These are phyloP conservation scores for Linhomoeus sp. DNA, from an alignment of 2,888 invertebrate species.

Conservation along the genomic window DNA sequence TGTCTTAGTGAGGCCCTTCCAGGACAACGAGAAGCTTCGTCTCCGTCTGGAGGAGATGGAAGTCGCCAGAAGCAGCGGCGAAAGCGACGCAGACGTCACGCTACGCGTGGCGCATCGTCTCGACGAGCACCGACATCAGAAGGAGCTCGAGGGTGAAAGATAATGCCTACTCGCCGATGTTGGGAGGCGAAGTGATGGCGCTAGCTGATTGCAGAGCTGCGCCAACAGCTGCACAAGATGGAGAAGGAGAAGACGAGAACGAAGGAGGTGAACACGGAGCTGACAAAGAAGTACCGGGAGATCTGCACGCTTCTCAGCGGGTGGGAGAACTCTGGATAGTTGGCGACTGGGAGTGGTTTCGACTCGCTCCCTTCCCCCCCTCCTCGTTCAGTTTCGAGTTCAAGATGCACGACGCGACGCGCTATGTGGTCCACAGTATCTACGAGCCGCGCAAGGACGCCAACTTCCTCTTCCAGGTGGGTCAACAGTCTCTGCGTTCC, in stretches of 20 bases:
- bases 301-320: too few relatives aligned
- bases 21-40: neutral
- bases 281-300: neutral
- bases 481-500: neutral
- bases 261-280: neutral
- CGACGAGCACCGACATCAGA: too few relatives aligned
- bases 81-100: neutral
- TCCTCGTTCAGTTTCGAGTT: conserved; percentile 7
- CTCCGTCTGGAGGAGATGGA: conserved; percentile 1
- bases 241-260: neutral
- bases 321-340: too few relatives aligned
- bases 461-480: conserved; percentile 7
- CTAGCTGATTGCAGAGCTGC: neutral
- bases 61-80: neutral
- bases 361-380: too few relatives aligned
- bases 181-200: too few relatives aligned
- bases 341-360: too few relatives aligned
- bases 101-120: neutral
- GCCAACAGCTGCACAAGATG: neutral
- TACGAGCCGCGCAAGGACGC: conserved; percentile 3
- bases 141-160: too few relatives aligned
- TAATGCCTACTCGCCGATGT: too few relatives aligned
- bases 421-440: conserved; percentile 8
- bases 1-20: neutral
- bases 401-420: conserved; percentile 8